phyloP scores from a whole-genome alignment of 2,113 vertebrate genomes.

The Podarcis cretensis region DNA sequence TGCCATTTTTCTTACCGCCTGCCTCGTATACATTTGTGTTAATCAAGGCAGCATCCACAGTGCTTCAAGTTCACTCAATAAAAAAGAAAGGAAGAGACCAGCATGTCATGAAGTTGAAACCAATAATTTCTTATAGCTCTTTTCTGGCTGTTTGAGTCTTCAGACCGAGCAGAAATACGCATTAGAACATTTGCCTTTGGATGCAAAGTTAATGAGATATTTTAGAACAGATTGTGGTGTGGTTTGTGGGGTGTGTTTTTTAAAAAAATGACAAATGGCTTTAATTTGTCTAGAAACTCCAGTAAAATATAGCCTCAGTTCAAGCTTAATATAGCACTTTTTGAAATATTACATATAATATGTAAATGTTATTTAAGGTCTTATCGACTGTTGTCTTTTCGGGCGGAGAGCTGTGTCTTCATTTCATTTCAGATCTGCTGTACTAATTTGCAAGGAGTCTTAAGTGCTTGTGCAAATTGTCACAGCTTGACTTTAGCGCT shows the following conservation, averaged over 20 bases:
- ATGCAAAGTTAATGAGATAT: constrained; percentile 59
- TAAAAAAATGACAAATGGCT: constrained; percentile 54
- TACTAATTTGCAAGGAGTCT: constrained; percentile 45
- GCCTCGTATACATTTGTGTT: constrained; percentile 52
- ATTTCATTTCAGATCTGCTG: constrained; percentile 37
- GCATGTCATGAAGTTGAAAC: constrained; percentile 26
- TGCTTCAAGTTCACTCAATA: constrained; percentile 44
- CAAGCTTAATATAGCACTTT: constrained; percentile 48
- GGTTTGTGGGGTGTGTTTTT: background rate
- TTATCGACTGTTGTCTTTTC: constrained; percentile 35
- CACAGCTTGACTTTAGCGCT: constrained; percentile 28
- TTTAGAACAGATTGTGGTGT: constrained; percentile 21
- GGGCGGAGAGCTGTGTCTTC: background rate
- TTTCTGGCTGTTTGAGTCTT: background rate
- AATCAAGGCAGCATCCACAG: constrained; percentile 61
- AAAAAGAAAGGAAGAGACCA: background rate
- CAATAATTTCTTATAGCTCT: constrained; percentile 39
- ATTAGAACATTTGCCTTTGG: constrained; percentile 38
- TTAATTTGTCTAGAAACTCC: constrained; percentile 66
- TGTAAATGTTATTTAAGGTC: constrained; percentile 52
- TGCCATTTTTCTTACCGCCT: constrained; percentile 31
- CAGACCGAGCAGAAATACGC: constrained; percentile 27
- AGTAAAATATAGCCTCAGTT: constrained; percentile 46
- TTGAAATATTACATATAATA: constrained; percentile 64
- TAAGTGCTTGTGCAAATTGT: constrained; percentile 20